These are phyloP conservation scores for Catostylus mosaicus DNA, from an alignment of 30 jellyfish, hydroid and myxozoan genomes.

Conservation along the genomic window DNA sequence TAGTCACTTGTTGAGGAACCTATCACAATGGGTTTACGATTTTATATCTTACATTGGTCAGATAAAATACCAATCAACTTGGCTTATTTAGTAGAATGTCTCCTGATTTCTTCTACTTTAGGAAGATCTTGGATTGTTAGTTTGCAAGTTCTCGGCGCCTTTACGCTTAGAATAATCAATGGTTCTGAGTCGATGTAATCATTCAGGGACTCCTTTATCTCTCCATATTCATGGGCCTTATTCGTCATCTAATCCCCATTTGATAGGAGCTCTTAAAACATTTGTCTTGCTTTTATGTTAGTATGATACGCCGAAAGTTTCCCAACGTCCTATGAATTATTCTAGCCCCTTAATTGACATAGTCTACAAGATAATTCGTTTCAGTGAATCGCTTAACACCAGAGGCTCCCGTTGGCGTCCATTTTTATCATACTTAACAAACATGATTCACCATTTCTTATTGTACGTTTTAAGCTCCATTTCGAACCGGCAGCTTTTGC, in stretches of 20 bases:
- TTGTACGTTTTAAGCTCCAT: no score
- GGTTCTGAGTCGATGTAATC: constrained; percentile 39
- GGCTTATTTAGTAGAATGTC: constrained; percentile 5
- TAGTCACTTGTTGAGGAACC: not conserved
- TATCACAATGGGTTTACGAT: not conserved
- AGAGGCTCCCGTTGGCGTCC: constrained; percentile 55
- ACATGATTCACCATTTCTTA: not conserved
- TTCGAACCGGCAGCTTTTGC: no score
- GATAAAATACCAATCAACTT: constrained; percentile 15
- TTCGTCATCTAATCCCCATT: constrained; percentile 38
- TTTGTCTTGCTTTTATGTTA: constrained; percentile 25
- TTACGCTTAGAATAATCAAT: constrained; percentile 23
- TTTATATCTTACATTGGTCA: not conserved
- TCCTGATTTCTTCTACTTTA: constrained; percentile 10
- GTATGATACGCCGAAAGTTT: constrained; percentile 27
- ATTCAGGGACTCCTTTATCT: constrained; percentile 26
- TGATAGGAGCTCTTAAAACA: constrained; percentile 38
- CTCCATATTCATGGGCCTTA: constrained; percentile 35
- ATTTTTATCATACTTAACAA: constrained; percentile 15
- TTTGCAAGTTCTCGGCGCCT: constrained; percentile 49
- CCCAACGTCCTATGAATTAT: constrained; percentile 38
- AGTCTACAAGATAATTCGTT: constrained; percentile 21
- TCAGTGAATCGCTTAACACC: constrained; percentile 22
- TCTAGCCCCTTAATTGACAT: constrained; percentile 51
- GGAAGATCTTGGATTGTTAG: constrained; percentile 10